Percentiles rank a stretch among this genome's conserved stretches.
Evolutionary conservation across 1,140 invertebrate genomes (phyloP).

Genomic region (Zeugodacus cucurbitae): DNA sequence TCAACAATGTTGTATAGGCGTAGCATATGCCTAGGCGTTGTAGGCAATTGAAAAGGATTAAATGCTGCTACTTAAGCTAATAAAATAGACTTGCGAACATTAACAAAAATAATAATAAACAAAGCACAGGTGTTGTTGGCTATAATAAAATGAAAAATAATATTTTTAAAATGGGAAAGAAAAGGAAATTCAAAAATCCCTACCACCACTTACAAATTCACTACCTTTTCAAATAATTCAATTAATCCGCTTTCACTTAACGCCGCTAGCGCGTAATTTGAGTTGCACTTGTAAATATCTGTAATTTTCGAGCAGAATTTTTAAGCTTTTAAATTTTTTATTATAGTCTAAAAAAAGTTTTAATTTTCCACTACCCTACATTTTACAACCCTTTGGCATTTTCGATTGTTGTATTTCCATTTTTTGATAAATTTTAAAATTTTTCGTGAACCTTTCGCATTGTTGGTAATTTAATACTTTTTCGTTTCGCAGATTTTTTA

Average conservation of each 20-base stretch:
- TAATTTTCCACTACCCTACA: background rate
- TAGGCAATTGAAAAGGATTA: constrained; percentile 41
- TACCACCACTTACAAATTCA: background rate
- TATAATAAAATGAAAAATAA: background rate
- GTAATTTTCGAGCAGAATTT: background rate
- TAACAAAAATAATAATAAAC: background rate
- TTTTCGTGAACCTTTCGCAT: background rate
- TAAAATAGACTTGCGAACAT: constrained; percentile 5
- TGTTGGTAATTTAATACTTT: constrained; percentile 22
- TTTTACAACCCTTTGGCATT: constrained; percentile 40
- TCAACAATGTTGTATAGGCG: background rate
- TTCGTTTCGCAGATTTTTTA: background rate
- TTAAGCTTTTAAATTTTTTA: background rate
- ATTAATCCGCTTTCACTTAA: constrained; percentile 14
- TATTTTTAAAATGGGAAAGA: background rate
- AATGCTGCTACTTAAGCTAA: constrained; percentile 13
- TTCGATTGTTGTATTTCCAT: background rate
- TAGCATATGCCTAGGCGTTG: constrained; percentile 40
- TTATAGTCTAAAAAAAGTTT: background rate
- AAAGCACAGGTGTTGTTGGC: background rate
- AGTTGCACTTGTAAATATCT: constrained; percentile 3
- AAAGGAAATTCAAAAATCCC: background rate
- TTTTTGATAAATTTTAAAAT: constrained; percentile 19
- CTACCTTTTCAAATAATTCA: constrained; percentile 5
- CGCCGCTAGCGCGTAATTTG: background rate